These are phyloP conservation scores for Lamellibrachia satsuma DNA, from an alignment of 2,888 invertebrate species.

Conservation along the genomic window DNA sequence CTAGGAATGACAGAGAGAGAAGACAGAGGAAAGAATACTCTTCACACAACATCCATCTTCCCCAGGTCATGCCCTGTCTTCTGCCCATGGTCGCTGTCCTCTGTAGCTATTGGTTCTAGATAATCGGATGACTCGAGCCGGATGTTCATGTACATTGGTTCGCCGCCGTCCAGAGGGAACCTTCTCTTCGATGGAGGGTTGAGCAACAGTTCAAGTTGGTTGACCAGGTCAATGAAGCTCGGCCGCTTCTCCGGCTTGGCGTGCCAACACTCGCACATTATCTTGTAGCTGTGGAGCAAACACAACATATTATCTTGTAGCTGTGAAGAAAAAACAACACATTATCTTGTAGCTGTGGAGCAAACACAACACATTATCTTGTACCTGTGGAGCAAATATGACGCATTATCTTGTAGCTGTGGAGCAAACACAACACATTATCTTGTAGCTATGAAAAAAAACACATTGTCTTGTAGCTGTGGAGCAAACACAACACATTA, in stretches of 20 bases:
- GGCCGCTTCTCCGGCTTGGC: conserved; percentile 40
- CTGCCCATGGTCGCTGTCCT: neutral
- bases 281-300: conserved; percentile 37
- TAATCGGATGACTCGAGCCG: conserved; percentile 34
- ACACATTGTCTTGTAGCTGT: neutral
- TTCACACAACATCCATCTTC: neutral
- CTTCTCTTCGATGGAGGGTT: conserved; percentile 37
- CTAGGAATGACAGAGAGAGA: neutral
- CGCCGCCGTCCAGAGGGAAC: neutral
- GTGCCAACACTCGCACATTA: conserved; percentile 45
- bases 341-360: neutral
- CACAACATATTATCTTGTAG: neutral
- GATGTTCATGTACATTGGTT: conserved; percentile 38
- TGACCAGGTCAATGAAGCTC: conserved; percentile 45
- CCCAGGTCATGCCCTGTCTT: neutral
- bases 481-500: neutral
- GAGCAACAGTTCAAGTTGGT: conserved; percentile 42
- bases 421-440: neutral
- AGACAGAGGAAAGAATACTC: neutral
- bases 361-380: neutral
- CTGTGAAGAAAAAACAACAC: neutral
- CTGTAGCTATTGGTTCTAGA: conserved; percentile 32
- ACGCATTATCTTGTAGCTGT: neutral
- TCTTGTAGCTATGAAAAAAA: neutral
- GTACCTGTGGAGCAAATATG: neutral